Evolutionary conservation across 1,140 invertebrate genomes (phyloP), one percentile per base, ranked within the genome.

Genomic region (Odontomachus brunneus): DNA sequence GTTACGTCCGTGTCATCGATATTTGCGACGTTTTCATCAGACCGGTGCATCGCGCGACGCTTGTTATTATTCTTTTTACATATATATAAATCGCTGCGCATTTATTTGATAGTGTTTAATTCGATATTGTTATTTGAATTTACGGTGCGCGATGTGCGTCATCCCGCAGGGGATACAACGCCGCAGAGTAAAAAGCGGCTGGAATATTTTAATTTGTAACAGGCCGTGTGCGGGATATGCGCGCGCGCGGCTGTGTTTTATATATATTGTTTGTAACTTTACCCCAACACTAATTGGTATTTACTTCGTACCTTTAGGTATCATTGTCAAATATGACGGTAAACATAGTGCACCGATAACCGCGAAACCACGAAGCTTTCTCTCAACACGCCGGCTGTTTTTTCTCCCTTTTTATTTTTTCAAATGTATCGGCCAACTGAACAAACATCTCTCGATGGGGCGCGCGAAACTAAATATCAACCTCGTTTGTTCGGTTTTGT

Each of bases 301-400:
- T 78, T 71, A 80, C 53, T 80, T 22, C 24, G 24, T 24, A 71
- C 38, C 22, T 80, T 80, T 71, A 80, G n/a, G 24, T 80, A 57
- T 59, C 24, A 71, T 80, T 71, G 53, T 59, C 75, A 71, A 69
- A 80, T 69, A 48, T 80, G 14, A 17, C 3, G 29, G 15, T 22
- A 59, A 80, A 75, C 48, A 65, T 44, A 44, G n/a, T 49, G 14
- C 11, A 75, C 63, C 55, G 49, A 38, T 33, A 65, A 65, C 24
- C n/a, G 3, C 29, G 38, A 75, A 57, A 80, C 14, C 38, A 14
- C 17, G 19, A 7, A 59, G n/a, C 24, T 80, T 69, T 71, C 38
- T 44, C 38, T 2, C 33, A 11, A 7, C 5, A 3, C 2, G 65
- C 65, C 24, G 22, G 1, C 14, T 66, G 3, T 55, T 19, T 55